Evolutionary conservation across 1,140 invertebrate genomes (phyloP).

Genomic region (Drosophila carrolli): DNA sequence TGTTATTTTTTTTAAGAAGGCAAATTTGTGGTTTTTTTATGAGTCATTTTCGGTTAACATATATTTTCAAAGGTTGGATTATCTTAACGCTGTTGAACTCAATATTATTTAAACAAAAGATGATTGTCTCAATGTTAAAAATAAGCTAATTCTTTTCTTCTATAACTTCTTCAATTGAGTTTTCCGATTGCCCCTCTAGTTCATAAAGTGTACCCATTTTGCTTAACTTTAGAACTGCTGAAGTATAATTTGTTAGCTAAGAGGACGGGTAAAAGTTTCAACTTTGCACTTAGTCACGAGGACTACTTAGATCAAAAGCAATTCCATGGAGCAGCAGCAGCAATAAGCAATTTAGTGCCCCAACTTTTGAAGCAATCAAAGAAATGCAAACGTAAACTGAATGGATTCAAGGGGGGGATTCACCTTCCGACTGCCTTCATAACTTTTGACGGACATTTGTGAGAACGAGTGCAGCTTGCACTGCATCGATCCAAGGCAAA

Average conservation of each 20-base stretch:
- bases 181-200: not conserved
- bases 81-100: too few relatives aligned
- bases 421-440: conserved; percentile 26
- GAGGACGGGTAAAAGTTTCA: conserved; percentile 14
- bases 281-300: conserved; percentile 26
- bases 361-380: conserved; percentile 28
- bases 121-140: too few relatives aligned
- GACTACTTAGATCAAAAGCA: not conserved
- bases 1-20: too few relatives aligned
- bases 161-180: not conserved
- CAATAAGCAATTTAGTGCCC: conserved; percentile 26
- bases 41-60: too few relatives aligned
- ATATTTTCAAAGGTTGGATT: too few relatives aligned
- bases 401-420: conserved; percentile 3
- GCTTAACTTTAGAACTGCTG: conserved; percentile 1
- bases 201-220: conserved; percentile 22
- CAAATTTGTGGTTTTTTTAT: too few relatives aligned
- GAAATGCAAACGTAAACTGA: conserved; percentile 19
- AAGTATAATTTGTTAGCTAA: conserved; percentile 5
- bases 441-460: conserved; percentile 48
- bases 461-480: conserved; percentile 71
- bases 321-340: conserved; percentile 10
- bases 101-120: too few relatives aligned
- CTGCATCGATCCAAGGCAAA: conserved; percentile 39
- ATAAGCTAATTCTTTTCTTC: too few relatives aligned